Percentiles rank a stretch among this genome's conserved stretches.
Conservation (phyloP, 1,140 invertebrate species). For the Ceratina australensis region DNA sequence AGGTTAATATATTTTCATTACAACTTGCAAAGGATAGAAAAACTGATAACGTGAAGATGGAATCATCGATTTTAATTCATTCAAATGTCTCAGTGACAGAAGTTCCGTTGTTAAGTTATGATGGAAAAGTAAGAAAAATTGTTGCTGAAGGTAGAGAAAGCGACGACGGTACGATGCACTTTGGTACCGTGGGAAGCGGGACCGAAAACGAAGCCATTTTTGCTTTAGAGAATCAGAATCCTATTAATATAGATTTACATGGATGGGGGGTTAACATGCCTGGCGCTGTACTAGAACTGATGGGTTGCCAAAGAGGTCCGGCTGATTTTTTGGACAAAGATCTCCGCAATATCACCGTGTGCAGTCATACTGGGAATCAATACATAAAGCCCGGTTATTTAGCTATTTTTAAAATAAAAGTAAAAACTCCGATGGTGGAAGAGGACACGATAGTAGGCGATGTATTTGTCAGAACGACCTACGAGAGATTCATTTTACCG, state of each 20-base stretch:
- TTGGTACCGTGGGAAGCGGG: slow-evolving; percentile 87
- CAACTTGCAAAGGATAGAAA: slow-evolving; percentile 79
- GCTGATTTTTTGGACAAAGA: slow-evolving; percentile 74
- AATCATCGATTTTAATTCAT: slow-evolving; percentile 83
- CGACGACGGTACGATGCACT: slow-evolving; percentile 84
- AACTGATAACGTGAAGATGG: slow-evolving; percentile 82
- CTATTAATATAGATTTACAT: slow-evolving; percentile 84
- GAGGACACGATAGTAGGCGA: slow-evolving; percentile 85
- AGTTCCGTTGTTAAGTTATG: slow-evolving; percentile 87
- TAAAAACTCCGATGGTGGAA: slow-evolving; percentile 85
- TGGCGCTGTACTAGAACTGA: slow-evolving; percentile 84
- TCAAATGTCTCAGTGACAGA: slow-evolving; percentile 87
- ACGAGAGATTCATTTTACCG: slow-evolving; percentile 84
- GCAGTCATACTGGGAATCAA: slow-evolving; percentile 75
- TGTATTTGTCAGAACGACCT: slow-evolving; percentile 87
- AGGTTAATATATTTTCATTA: slow-evolving; percentile 82
- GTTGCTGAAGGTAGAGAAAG: slow-evolving; percentile 78
- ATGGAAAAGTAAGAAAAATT: slow-evolving; percentile 84
- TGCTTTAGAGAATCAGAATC: slow-evolving; percentile 88
- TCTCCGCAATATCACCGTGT: slow-evolving; percentile 74
- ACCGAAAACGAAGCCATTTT: slow-evolving; percentile 85
- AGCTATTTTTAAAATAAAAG: slow-evolving; percentile 87
- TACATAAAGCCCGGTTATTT: slow-evolving; percentile 84
- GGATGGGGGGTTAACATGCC: slow-evolving; percentile 85
- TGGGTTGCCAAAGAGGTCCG: slow-evolving; percentile 84